These are phyloP conservation scores for Petroica traversi DNA, from an alignment of 2,113 vertebrate species.

Conservation along the genomic window DNA sequence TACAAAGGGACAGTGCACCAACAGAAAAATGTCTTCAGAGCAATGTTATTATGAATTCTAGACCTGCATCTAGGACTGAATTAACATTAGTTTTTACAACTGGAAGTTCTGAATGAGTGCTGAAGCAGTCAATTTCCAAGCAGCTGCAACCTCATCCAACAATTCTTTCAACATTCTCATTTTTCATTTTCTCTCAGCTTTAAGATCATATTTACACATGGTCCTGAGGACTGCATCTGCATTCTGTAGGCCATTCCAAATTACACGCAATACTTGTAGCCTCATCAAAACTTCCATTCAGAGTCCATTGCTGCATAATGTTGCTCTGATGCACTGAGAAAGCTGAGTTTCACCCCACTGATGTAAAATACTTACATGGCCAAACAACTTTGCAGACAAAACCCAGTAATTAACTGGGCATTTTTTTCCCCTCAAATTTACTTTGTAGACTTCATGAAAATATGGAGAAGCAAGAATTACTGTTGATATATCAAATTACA, in stretches of 20 bases:
- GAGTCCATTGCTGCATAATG: not conserved
- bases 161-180: not conserved
- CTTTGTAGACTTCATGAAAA: not conserved
- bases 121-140: not conserved
- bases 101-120: not conserved
- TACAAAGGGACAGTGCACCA: not conserved
- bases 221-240: not conserved
- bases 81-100: not conserved
- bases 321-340: not conserved
- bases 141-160: not conserved
- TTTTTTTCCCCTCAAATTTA: not conserved
- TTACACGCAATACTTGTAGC: not conserved
- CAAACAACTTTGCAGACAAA: not conserved
- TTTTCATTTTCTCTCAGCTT: not conserved
- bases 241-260: not conserved
- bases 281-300: not conserved
- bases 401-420: not conserved
- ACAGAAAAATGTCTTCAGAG: not conserved
- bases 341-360: not conserved
- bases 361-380: not conserved
- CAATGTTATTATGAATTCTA: not conserved
- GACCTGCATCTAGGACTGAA: not conserved
- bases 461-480: not conserved
- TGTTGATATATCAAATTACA: not conserved
- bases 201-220: not conserved